Evolutionary conservation across 2,797 vertebrate genomes (phyloP).

Genomic region (Triplophysa bombifrons): DNA sequence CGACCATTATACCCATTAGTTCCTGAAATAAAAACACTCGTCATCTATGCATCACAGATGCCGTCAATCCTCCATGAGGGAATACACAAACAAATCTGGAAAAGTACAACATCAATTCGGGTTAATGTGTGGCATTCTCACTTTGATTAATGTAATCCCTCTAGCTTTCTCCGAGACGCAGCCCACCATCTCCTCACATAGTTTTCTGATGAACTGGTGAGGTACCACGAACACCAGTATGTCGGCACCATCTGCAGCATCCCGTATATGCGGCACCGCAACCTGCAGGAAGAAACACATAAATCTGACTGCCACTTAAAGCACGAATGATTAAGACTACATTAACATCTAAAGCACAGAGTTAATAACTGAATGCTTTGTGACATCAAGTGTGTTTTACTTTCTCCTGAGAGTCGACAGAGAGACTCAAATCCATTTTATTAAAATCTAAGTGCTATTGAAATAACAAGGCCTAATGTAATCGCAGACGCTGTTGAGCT

Average conservation of each 20-base stretch:
- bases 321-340: background rate
- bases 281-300: constrained; percentile 70
- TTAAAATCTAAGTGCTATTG: background rate
- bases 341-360: background rate
- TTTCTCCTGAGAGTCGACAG: background rate
- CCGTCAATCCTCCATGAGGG: background rate
- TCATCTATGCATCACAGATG: background rate
- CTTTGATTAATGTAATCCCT: constrained; percentile 93
- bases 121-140: constrained; percentile 55
- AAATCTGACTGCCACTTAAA: background rate
- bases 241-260: constrained; percentile 87
- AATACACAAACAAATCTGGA: constrained; percentile 1
- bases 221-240: constrained; percentile 90
- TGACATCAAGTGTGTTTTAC: background rate
- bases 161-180: constrained; percentile 78
- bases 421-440: background rate
- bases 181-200: constrained; percentile 87
- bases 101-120: background rate
- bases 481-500: background rate
- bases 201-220: constrained; percentile 89
- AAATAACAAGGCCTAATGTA: background rate
- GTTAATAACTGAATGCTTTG: background rate
- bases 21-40: background rate
- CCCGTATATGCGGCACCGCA: constrained; percentile 79
- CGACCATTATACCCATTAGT: background rate